phyloP scores from a whole-genome alignment of 2,113 vertebrate species.

The Prolemur simus region DNA sequence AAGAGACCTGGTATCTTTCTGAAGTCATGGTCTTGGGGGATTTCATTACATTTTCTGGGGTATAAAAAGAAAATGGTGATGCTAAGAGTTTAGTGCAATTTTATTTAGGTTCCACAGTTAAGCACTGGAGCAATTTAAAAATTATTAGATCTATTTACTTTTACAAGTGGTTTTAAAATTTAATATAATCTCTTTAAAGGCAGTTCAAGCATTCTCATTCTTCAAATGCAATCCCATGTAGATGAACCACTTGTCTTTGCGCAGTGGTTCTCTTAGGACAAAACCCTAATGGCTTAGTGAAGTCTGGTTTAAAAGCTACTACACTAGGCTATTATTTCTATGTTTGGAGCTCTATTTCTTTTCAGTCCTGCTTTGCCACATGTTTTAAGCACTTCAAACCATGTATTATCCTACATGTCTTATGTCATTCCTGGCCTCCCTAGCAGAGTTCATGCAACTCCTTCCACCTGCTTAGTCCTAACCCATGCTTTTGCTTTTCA shows the following conservation, averaged over 20 bases:
- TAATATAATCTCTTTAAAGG: neutral
- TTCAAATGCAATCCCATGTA: neutral
- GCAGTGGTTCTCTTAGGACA: neutral
- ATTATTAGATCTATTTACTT: neutral
- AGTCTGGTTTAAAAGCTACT: neutral
- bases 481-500: neutral
- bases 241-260: neutral
- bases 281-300: neutral
- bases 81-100: neutral
- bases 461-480: neutral
- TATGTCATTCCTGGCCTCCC: neutral
- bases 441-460: neutral
- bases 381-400: neutral
- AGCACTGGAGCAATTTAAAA: neutral
- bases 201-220: neutral
- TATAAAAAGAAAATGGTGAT: neutral
- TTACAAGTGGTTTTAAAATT: slow-evolving; percentile 20
- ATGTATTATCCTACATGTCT: neutral
- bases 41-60: neutral
- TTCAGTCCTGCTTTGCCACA: neutral
- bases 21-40: neutral
- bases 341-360: neutral
- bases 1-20: neutral
- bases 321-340: neutral
- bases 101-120: neutral